Conservation (phyloP, 1,140 invertebrate genomes). For the Conus ventricosus region DNA sequence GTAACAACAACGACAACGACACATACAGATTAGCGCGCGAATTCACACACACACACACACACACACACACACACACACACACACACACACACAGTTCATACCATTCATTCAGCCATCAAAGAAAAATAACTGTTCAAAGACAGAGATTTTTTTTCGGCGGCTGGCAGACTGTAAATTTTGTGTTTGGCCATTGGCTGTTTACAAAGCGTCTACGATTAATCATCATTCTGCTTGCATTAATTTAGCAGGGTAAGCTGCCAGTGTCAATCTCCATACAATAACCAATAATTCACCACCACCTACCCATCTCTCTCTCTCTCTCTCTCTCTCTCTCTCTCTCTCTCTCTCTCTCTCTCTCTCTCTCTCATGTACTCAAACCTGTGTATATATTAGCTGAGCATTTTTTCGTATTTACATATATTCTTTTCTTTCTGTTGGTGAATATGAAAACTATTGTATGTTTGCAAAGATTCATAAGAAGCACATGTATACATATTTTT, state of each 20-base stretch:
- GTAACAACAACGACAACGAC: no score
- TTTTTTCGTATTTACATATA: background rate
- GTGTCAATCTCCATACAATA: background rate
- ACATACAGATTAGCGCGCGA: no score
- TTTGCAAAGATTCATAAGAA: no score
- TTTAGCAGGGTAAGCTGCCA: background rate
- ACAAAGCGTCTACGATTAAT: background rate
- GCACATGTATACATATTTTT: background rate
- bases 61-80: background rate
- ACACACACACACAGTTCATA: background rate
- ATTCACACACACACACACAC: no score
- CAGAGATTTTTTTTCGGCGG: background rate
- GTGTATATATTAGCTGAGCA: background rate
- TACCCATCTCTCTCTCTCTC: slow-evolving; percentile 5
- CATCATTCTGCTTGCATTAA: background rate
- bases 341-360: slow-evolving; percentile 27
- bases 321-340: slow-evolving; percentile 27
- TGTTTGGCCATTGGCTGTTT: background rate
- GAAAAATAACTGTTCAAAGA: no score
- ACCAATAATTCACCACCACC: no score
- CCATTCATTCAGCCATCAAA: background rate
- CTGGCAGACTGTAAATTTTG: background rate
- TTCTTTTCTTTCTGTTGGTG: background rate
- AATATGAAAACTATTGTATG: no score
- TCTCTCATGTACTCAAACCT: background rate